Base-by-base conservation (phyloP, 2,888 invertebrate genomes). In the Bruchidius siliquastri region DNA sequence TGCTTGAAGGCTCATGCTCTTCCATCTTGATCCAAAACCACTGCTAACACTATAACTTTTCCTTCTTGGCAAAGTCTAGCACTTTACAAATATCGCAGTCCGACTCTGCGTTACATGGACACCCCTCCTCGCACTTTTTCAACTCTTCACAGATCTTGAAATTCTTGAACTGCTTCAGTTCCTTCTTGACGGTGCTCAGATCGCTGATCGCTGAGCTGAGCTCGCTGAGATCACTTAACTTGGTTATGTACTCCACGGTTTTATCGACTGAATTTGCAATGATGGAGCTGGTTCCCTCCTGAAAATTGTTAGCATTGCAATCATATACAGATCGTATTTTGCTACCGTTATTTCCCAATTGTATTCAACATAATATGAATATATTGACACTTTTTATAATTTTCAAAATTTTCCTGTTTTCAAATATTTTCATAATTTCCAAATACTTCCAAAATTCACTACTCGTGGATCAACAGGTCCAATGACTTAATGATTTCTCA, bases 21-120 rank as follows among this genome's bases (percentile, higher is more conserved):
- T 1, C 49, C 49, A 13, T 49, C 49, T 13, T 49, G 1, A 18
- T 13, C 49, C 49, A 49, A 49, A 49, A 49, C 13, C 49, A 49
- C 18, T 13, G 49, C 49, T 49, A 49, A 18, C 6, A 82, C 81
- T 84, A 85, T 81, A 84, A 83, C 76, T 84, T 84, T 69, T 85
- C 86, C 76, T 86, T 86, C 78, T 86, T 86, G 68, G 86, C 86
- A 76, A 86, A 86, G 80, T 86, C 86, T 67, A 86, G 82, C 73
- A 86, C 86, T 80, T 84, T 85, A 75, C 86, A 86, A 75, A 86
- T 86, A 78, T 86, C 86, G 81, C 86, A 86, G 76, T 85, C 86
- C 13, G 85, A 81, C 74, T 86, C 85, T 0, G 84, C 83, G 76
- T 86, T 86, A 75, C 86, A 86, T 72, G 86, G 85, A 80, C 86